Conservation (phyloP, 2,797 vertebrate species). For the Tragelaphus eurycerus region DNA sequence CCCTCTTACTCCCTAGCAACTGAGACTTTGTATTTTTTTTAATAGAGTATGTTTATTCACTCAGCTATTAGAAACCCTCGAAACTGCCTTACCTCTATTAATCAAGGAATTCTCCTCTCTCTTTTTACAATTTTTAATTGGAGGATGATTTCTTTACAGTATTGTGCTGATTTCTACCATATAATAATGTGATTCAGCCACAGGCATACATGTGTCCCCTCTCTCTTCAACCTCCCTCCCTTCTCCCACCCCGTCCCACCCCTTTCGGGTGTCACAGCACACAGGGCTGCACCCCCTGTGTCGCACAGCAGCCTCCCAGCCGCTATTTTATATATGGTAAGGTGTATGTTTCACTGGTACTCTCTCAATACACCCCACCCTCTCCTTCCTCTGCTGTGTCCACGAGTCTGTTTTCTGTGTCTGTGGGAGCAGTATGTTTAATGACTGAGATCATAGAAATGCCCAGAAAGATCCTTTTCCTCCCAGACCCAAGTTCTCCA, state of each 20-base stretch:
- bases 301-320: not conserved
- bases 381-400: not conserved
- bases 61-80: not conserved
- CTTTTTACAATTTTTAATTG: not conserved
- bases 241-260: not conserved
- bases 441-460: not conserved
- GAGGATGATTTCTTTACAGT: not conserved
- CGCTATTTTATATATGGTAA: not conserved
- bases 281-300: accelerated
- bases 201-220: not conserved
- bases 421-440: not conserved
- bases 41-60: not conserved
- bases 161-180: not conserved
- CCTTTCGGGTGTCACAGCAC: not conserved
- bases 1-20: not conserved
- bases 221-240: not conserved
- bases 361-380: not conserved
- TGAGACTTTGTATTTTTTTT: not conserved
- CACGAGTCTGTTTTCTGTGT: not conserved
- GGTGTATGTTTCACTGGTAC: not conserved
- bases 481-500: not conserved
- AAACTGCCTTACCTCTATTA: not conserved
- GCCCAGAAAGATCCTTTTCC: not conserved
- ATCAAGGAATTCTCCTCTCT: not conserved
- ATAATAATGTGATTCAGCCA: not conserved